Conservation (phyloP, 2,888 invertebrate genomes). For the Tetranychus piercei region DNA sequence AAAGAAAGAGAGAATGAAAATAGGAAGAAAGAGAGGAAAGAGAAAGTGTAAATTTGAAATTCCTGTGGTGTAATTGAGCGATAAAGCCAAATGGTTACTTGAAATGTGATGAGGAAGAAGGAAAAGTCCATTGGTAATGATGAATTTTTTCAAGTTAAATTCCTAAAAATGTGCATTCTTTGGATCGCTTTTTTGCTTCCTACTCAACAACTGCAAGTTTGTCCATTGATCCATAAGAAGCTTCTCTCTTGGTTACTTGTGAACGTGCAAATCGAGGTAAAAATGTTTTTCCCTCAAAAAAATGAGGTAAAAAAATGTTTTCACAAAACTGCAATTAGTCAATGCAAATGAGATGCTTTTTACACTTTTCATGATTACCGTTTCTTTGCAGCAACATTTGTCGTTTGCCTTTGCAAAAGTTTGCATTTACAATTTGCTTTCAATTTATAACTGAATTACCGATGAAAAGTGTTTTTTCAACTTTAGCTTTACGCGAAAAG, state of each 20-base stretch:
- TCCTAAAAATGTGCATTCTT: not conserved
- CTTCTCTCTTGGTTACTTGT: too few species aligned
- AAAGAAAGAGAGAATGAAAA: not conserved
- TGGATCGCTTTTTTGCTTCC: too few species aligned
- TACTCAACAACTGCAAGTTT: too few species aligned
- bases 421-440: too few species aligned
- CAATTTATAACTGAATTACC: too few species aligned
- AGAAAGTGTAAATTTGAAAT: not conserved
- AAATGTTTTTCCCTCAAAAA: not conserved
- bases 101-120: not conserved
- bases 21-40: not conserved
- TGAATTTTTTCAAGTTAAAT: not conserved
- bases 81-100: not conserved
- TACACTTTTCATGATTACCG: too few species aligned
- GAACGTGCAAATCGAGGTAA: not conserved
- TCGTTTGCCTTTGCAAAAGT: too few species aligned
- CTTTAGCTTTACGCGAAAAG: too few species aligned
- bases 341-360: not conserved
- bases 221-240: too few species aligned
- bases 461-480: too few species aligned
- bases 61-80: not conserved
- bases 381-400: too few species aligned
- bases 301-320: not conserved
- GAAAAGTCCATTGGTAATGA: not conserved
- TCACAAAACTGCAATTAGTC: not conserved